phyloP scores from a whole-genome alignment of 2,888 invertebrate species.

The Cryptocephalus moraei region DNA sequence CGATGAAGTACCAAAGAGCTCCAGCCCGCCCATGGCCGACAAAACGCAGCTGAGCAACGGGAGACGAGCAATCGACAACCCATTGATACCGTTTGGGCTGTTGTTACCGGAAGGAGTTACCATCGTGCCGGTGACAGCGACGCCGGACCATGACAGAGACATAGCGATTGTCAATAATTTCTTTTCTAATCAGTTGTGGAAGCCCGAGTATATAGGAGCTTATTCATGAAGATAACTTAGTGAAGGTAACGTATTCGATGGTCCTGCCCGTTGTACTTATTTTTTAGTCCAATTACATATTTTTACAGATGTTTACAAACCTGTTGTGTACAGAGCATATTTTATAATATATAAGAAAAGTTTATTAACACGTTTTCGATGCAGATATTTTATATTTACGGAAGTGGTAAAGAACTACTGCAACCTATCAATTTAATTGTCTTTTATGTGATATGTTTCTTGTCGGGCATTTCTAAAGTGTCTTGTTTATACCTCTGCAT shows the following conservation, averaged over 20 bases:
- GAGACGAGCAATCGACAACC: constrained; percentile 30
- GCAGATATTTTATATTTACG: too few species aligned
- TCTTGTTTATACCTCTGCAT: too few species aligned
- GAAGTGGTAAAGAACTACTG: too few species aligned
- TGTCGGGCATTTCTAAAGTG: too few species aligned
- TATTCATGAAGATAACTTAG: constrained; percentile 30
- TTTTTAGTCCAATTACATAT: neutral
- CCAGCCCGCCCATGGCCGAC: neutral
- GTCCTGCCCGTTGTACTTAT: neutral
- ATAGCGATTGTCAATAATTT: constrained; percentile 44
- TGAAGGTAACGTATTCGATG: too few species aligned
- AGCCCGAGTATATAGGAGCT: constrained; percentile 43
- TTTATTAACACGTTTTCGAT: too few species aligned
- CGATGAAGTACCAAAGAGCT: neutral
- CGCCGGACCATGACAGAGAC: constrained; percentile 40
- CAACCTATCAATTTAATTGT: too few species aligned
- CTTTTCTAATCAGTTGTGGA: constrained; percentile 46
- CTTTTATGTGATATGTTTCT: too few species aligned
- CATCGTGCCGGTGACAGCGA: constrained; percentile 37
- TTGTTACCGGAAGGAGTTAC: constrained; percentile 39
- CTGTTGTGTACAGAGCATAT: too few species aligned
- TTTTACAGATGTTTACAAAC: too few species aligned
- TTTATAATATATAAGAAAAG: too few species aligned
- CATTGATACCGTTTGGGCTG: constrained; percentile 37
- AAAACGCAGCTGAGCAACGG: neutral